phyloP scores from a whole-genome alignment of 2,888 invertebrate species.

The Gastrophysa polygoni region DNA sequence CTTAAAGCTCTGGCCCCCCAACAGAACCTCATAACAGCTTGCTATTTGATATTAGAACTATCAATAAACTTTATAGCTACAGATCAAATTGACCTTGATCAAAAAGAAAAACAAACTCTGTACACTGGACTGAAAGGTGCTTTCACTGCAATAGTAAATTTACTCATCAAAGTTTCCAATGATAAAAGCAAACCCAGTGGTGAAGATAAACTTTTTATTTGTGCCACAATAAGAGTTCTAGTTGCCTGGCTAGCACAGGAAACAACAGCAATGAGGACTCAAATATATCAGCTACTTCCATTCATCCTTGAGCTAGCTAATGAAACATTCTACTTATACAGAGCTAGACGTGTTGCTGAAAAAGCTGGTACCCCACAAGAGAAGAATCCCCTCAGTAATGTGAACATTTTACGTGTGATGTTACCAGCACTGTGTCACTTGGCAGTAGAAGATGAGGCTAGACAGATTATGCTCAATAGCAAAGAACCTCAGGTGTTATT shows the following conservation, averaged over 20 bases:
- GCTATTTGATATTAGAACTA: conserved; percentile 81
- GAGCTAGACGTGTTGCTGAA: conserved; percentile 71
- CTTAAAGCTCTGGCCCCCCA: conserved; percentile 79
- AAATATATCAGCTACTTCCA: conserved; percentile 81
- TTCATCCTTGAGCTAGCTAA: conserved; percentile 81
- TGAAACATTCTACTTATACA: conserved; percentile 79
- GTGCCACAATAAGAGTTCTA: conserved; percentile 82
- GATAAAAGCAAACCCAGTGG: conserved; percentile 76
- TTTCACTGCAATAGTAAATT: conserved; percentile 79
- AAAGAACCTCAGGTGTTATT: conserved; percentile 82
- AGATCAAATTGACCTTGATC: conserved; percentile 83
- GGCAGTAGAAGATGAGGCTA: conserved; percentile 86
- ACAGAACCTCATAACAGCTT: conserved; percentile 79
- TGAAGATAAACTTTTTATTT: conserved; percentile 78
- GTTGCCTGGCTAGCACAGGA: conserved; percentile 92
- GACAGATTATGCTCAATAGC: conserved; percentile 76
- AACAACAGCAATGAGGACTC: conserved; percentile 84
- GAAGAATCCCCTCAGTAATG: conserved; percentile 52
- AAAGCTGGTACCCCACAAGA: conserved; percentile 62
- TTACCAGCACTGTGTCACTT: conserved; percentile 90
- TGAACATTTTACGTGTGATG: conserved; percentile 80
- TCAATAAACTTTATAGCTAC: conserved; percentile 80
- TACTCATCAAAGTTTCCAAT: conserved; percentile 74
- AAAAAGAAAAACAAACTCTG: conserved; percentile 88
- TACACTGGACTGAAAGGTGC: conserved; percentile 90